phyloP scores from a whole-genome alignment of 1,140 invertebrate genomes.

The Sipha flava region DNA sequence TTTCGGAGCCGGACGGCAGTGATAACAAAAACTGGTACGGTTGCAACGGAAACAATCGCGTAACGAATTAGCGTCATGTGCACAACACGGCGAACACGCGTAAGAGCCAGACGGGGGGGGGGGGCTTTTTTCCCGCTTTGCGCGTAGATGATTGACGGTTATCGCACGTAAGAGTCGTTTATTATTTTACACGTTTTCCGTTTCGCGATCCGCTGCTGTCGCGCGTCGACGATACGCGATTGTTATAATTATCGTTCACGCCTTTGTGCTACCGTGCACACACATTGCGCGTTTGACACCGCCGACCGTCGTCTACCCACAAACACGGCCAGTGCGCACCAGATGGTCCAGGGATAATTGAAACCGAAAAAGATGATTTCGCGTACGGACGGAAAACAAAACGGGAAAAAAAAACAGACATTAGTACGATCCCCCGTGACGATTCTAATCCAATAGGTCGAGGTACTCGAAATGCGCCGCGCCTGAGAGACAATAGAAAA shows the following conservation, averaged over 20 bases:
- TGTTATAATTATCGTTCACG: background rate
- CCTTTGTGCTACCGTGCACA: conserved; percentile 10
- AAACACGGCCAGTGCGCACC: background rate
- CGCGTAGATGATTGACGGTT: conserved; percentile 19
- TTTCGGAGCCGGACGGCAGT: no score
- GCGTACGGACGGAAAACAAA: background rate
- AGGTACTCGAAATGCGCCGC: background rate
- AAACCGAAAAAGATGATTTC: conserved; percentile 10
- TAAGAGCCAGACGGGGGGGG: no score
- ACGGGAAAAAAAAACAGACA: background rate
- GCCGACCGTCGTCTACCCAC: background rate
- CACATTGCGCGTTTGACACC: background rate
- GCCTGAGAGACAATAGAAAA: no score
- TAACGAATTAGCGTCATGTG: conserved; percentile 15
- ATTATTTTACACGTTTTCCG: background rate
- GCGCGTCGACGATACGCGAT: background rate
- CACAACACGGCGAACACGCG: no score
- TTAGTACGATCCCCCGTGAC: conserved; percentile 18
- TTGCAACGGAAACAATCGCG: background rate
- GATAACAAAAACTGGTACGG: background rate
- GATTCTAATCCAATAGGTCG: background rate
- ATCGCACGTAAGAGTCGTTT: background rate
- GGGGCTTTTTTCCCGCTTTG: background rate
- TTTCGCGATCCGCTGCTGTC: background rate
- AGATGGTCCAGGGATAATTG: conserved; percentile 27